Percentiles rank a stretch among this genome's conserved stretches.
These are phyloP conservation scores for Urocynchramus pylzowi DNA, from an alignment of 2,113 vertebrate genomes.

Conservation along the genomic window DNA sequence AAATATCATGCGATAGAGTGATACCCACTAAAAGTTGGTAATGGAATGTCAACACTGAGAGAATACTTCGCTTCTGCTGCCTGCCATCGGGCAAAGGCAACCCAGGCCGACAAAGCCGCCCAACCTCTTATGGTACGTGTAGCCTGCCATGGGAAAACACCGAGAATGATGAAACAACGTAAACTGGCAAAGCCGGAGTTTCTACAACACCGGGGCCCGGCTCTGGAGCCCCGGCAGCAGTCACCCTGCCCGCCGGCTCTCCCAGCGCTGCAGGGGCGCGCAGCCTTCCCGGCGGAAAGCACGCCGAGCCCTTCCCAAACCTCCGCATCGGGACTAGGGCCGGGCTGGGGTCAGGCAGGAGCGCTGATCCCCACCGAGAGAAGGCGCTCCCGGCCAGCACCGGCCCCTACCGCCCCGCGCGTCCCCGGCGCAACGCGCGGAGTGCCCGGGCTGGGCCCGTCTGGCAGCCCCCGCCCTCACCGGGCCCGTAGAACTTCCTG, in stretches of 20 bases:
- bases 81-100: neutral
- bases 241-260: neutral
- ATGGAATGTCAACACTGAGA: neutral
- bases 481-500: constrained; percentile 93
- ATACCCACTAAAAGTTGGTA: neutral
- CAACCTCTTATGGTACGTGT: fast-evolving
- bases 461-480: constrained; percentile 60
- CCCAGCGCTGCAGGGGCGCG: neutral
- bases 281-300: neutral
- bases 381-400: neutral
- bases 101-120: neutral
- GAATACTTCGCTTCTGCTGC: neutral
- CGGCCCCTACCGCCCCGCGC: neutral
- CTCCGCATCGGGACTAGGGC: neutral
- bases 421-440: neutral
- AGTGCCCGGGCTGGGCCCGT: neutral
- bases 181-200: neutral
- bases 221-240: neutral
- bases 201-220: neutral
- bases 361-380: neutral
- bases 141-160: neutral
- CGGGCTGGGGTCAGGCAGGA: neutral
- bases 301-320: neutral
- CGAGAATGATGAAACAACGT: neutral
- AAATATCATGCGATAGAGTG: neutral